Base-by-base conservation (phyloP, 2,797 vertebrate genomes). In the Distichodus sexfasciatus region DNA sequence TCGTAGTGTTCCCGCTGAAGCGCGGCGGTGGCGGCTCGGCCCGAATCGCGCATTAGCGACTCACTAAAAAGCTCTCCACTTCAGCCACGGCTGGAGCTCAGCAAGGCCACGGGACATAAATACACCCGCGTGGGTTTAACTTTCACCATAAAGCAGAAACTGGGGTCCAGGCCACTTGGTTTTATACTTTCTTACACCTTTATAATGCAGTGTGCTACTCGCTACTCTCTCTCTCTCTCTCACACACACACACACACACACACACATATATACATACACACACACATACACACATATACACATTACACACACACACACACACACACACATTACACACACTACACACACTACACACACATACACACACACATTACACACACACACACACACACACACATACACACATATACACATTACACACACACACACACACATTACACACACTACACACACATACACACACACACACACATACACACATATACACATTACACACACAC, bases 71-170 rank as follows among this genome's bases (percentile, higher is more conserved):
- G n/a, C n/a, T n/a, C n/a, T n/a, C n/a, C n/a, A n/a, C n/a, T n/a
- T n/a, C n/a, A n/a, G n/a, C n/a, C n/a, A n/a, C n/a, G n/a, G n/a
- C n/a, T n/a, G n/a, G n/a, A n/a, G n/a, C n/a, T n/a, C 21, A 38
- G 17, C 54, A 24, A 10, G 10, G 17, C 33, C 29, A 74, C 67
- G 70, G 71, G 26, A 75, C 29, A 78, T 75, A 79, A 79, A 79
- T 73, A 76, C 77, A 66, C 58, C 48, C 58, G 57, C 48, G 47
- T 55, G 33, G 50, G 66, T 67, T 78, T 71, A 71, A 76, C 69
- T 74, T 68, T 72, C 57, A 54, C 74, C 54, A 68, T 65, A 43
- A 40, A 43, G 23, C 38, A 59, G n/a, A n/a, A n/a, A n/a, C n/a
- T 31, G 48, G 47, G 58, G 58, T 57, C 55, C 71, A 63, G 72